A percentile compares a stretch with the other conserved stretches of the same genome.
These are phyloP conservation scores for Iselma pallidipennis DNA, from an alignment of 2,888 invertebrate species.

Conservation along the genomic window DNA sequence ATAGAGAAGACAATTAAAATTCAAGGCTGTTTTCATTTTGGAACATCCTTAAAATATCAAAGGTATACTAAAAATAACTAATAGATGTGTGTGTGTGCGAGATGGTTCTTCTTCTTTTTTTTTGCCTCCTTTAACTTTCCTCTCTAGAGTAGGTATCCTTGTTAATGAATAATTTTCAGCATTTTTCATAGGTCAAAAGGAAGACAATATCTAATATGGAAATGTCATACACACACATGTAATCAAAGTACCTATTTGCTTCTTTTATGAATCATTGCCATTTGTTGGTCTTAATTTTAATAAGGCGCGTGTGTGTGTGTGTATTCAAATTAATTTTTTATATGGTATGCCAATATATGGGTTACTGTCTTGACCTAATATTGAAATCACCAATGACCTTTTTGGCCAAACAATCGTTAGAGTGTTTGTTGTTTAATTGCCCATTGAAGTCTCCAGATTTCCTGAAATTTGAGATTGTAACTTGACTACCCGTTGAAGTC, in stretches of 20 bases:
- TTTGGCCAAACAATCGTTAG: too few relatives aligned
- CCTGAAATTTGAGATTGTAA: too few relatives aligned
- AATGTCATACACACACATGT: background rate
- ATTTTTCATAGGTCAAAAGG: background rate
- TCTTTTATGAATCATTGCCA: background rate
- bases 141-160: too few relatives aligned
- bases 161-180: too few relatives aligned
- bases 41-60: slow-evolving; percentile 2
- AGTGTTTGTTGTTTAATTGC: too few relatives aligned
- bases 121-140: background rate
- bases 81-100: background rate
- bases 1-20: background rate
- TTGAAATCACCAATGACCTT: background rate
- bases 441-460: too few relatives aligned
- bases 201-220: background rate
- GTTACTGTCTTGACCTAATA: background rate
- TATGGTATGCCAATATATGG: too few relatives aligned
- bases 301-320: background rate
- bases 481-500: too few relatives aligned
- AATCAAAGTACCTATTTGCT: too few relatives aligned
- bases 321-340: too few relatives aligned
- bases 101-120: background rate
- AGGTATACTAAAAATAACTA: background rate
- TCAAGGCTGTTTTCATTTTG: slow-evolving; percentile 5
- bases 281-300: background rate